Conservation (phyloP, 1,140 invertebrate genomes). For the Wiebesia pumilae region DNA sequence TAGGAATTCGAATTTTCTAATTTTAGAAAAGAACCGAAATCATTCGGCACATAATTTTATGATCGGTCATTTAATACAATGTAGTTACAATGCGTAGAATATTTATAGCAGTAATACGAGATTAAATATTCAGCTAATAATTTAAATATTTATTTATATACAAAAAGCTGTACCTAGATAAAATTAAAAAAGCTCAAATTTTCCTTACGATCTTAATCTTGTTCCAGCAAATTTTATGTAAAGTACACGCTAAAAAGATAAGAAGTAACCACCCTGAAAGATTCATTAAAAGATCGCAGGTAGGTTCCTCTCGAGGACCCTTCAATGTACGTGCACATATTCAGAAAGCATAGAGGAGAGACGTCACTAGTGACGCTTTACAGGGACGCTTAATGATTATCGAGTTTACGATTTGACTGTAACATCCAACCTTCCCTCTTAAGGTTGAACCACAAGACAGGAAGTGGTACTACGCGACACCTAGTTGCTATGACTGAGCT, state of each 20-base stretch:
- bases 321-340: neutral
- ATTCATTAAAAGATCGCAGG: neutral
- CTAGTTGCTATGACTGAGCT: neutral
- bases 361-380: neutral
- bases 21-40: neutral
- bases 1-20: neutral
- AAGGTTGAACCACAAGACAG: neutral
- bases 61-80: neutral
- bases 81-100: neutral
- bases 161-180: neutral
- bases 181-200: constrained; percentile 6
- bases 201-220: neutral
- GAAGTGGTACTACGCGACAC: neutral
- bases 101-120: neutral
- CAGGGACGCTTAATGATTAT: neutral
- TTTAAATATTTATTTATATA: neutral
- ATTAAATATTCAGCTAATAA: neutral
- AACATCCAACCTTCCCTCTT: neutral
- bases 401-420: neutral
- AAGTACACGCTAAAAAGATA: neutral
- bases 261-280: neutral
- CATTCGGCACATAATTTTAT: neutral
- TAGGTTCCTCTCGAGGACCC: neutral
- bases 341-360: neutral
- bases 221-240: neutral